A percentile compares a stretch with the other conserved stretches of the same genome.
phyloP scores from a whole-genome alignment of 2,113 vertebrate species.

The Stercorarius parasiticus region DNA sequence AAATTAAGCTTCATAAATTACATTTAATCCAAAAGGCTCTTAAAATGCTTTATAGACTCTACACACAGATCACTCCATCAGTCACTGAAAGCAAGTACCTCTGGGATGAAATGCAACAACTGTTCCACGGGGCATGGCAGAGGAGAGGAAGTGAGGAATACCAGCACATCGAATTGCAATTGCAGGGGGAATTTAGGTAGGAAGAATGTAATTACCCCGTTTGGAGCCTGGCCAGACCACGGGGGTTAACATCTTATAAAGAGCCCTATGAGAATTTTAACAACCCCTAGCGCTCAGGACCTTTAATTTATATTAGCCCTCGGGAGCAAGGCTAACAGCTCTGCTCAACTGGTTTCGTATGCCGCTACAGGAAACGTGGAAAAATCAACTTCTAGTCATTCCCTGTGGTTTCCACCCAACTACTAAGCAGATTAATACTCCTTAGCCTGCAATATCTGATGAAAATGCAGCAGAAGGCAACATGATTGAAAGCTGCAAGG shows the following conservation, averaged over 20 bases:
- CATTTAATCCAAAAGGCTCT: constrained; percentile 26
- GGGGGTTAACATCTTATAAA: constrained; percentile 64
- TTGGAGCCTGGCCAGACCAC: constrained; percentile 66
- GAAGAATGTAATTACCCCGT: constrained; percentile 71
- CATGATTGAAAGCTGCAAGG: background rate
- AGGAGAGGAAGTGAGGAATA: constrained; percentile 71
- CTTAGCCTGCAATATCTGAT: background rate
- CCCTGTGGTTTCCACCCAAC: background rate
- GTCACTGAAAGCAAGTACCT: constrained; percentile 56
- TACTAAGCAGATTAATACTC: background rate
- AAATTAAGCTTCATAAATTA: background rate
- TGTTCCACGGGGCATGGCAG: constrained; percentile 42
- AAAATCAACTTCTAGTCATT: background rate
- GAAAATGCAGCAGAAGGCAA: background rate
- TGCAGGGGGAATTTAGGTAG: constrained; percentile 73
- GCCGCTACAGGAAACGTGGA: background rate
- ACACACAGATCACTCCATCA: constrained; percentile 35
- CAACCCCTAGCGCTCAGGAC: constrained; percentile 31
- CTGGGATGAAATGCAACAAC: constrained; percentile 69
- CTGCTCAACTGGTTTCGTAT: background rate
- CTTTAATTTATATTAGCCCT: constrained; percentile 46
- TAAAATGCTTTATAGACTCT: constrained; percentile 26
- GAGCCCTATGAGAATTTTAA: constrained; percentile 69
- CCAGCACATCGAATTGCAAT: constrained; percentile 72
- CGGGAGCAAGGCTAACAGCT: constrained; percentile 41